These are phyloP conservation scores for Echinops telfairi DNA, from an alignment of 2,113 vertebrate species.

Conservation along the genomic window DNA sequence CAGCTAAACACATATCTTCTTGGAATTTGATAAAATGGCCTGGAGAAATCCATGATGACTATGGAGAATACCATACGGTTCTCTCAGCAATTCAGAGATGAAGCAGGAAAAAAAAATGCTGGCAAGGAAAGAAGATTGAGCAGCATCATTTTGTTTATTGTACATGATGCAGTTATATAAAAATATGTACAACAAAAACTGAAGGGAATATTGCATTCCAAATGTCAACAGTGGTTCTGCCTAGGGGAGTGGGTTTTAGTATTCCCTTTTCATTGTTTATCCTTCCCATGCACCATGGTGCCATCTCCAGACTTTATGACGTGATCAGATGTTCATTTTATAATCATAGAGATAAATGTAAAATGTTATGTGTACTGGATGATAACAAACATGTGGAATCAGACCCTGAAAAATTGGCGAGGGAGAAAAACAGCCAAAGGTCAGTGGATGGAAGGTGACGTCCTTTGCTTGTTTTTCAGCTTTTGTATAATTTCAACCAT, in stretches of 20 bases:
- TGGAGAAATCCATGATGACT: background rate
- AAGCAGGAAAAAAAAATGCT: background rate
- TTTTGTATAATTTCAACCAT: constrained; percentile 39
- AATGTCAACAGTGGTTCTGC: constrained; percentile 40
- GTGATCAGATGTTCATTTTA: constrained; percentile 59
- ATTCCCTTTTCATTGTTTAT: background rate
- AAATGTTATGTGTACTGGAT: constrained; percentile 34
- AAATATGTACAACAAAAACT: constrained; percentile 17
- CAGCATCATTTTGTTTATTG: background rate
- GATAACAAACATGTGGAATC: constrained; percentile 18
- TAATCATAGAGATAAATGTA: constrained; percentile 59
- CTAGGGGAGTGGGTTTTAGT: background rate
- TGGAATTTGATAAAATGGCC: background rate
- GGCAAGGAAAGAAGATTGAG: background rate
- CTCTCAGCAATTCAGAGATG: background rate
- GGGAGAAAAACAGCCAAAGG: constrained; percentile 11
- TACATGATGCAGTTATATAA: constrained; percentile 16
- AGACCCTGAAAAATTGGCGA: background rate
- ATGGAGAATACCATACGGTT: background rate
- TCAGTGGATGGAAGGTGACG: background rate
- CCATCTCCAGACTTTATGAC: constrained; percentile 50
- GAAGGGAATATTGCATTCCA: background rate
- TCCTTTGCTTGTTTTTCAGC: constrained; percentile 4
- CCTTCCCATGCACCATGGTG: background rate
- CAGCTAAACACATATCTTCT: too few species aligned